These are phyloP conservation scores for Morpho achilles DNA, from an alignment of 2,888 invertebrate species.

Conservation along the genomic window DNA sequence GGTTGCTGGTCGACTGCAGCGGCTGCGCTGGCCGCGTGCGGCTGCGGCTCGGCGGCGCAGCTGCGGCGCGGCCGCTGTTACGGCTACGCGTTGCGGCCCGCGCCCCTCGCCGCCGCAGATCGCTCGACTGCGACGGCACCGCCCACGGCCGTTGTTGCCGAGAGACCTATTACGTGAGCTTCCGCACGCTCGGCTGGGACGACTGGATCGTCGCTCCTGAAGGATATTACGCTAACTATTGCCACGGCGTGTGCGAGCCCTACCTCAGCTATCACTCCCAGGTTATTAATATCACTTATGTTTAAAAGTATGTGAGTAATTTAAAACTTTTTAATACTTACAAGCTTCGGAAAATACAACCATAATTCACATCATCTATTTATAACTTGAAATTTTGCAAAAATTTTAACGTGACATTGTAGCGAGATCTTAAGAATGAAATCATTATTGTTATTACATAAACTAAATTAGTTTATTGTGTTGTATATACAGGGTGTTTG, in stretches of 20 bases:
- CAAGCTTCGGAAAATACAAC: no score
- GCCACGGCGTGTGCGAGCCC: slow-evolving; percentile 92
- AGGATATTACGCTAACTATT: slow-evolving; percentile 96
- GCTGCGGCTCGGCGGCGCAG: slow-evolving; percentile 78
- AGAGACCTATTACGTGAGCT: slow-evolving; percentile 94
- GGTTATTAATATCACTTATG: slow-evolving; percentile 58
- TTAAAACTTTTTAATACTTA: no score
- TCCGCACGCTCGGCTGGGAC: slow-evolving; percentile 95
- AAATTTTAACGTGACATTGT: no score
- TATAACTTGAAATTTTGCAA: no score
- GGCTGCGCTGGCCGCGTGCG: slow-evolving; percentile 88
- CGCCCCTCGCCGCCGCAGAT: slow-evolving; percentile 87
- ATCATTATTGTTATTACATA: no score
- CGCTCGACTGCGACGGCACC: slow-evolving; percentile 88
- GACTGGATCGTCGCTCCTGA: slow-evolving; percentile 95
- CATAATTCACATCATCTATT: no score
- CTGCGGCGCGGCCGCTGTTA: slow-evolving; percentile 89
- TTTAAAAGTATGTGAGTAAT: no score
- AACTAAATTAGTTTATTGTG: no score
- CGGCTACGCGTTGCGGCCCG: slow-evolving; percentile 87
- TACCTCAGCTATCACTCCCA: slow-evolving; percentile 94
- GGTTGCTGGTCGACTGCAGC: slow-evolving; percentile 90
- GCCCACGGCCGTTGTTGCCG: slow-evolving; percentile 85
- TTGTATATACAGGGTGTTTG: no score
- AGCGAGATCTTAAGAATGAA: no score